Evolutionary conservation across 2,888 invertebrate species (phyloP), one percentile per base, ranked within the genome.

Genomic region (Drosophila suboccidentalis): DNA sequence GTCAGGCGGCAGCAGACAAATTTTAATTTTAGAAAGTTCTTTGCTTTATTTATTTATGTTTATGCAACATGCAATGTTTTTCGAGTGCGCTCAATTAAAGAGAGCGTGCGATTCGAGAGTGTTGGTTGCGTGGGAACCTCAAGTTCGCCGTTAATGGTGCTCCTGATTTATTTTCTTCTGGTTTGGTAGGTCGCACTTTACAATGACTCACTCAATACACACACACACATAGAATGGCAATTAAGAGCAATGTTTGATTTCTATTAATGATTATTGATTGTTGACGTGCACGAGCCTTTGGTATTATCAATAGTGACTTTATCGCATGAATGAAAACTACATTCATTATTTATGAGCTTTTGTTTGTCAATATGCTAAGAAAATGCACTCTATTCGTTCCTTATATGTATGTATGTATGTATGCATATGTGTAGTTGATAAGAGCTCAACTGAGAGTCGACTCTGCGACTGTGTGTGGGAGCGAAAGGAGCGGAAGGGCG

Each of bases 11-110:
- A 59, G 54, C 65, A 63, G 59, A 47, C 75, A 70, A 81, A 71
- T 76, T 77, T 72, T 86, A 86, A 86, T 77, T 89, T 75, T 86
- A 86, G 89, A 86, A 89, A 89, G 82, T 82, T 75, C 70, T 82
- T 50, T 46, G 26, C 32, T 11, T 46, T 60, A 51, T 65, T 67
- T 67, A 67, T 72, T 68, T 74, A 73, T 79, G 65, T 87, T 78
- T 80, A 82, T 79, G 87, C 84, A 88, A 83, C 76, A 88, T 88
- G 87, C 80, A 72, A 83, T 81, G 71, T 61, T 67, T 39, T 62
- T 57, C 38, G 19, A 49, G 38, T 61, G 63, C 34, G 38, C 49
- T 47, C 63, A 26, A 53, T 26, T 61, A 81, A 72, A 61, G 73
- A 82, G 88, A 82, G 62, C 71, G 60, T 69, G 70, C 34, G 22